Evolutionary conservation across 2,888 invertebrate genomes (phyloP), one percentile per base, ranked within the genome.

Genomic region (Zonitis immaculata): DNA sequence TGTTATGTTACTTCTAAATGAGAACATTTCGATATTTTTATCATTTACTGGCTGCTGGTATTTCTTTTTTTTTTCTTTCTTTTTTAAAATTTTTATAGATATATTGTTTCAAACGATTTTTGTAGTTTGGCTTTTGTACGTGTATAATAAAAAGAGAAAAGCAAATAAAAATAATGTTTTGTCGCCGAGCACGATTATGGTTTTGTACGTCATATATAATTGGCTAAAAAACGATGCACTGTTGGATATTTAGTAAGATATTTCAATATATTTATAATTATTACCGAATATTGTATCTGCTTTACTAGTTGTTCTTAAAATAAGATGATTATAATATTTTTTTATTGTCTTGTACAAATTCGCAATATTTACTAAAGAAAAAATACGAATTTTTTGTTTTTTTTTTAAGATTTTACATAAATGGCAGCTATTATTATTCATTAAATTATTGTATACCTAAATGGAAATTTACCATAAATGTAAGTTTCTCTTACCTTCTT

Each of bases 211-310:
- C 35, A 47, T 60, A 59, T 47, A 49, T 54, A 62, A 63, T 62
- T 65, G 57, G 60, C 60, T 60, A 53, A 63, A 58, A 58, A 57
- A 59, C n/a, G n/a, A 60, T 71, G 72, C 71, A 73, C 73, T 71
- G 70, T 71, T 73, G 71, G 70, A 67, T 71, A 69, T 69, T 71
- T 69, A 64, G 63, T 70, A 70, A 70, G 69, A 63, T 68, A 65
- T 65, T 69, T 67, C 61, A 61, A 66, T 67, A 68, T 69, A 68
- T 67, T 68, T 67, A 66, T 65, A 60, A 63, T 64, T 67, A 68
- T 56, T 62, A 58, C 47, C 57, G 56, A 56, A 62, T 62, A 66
- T 59, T 62, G 64, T 63, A 61, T 66, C 67, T 68, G 68, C 70
- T 70, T 70, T 59, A 65, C 66, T 66, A 65, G 62, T 67, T 66